Percentiles rank a stretch among this genome's conserved stretches.
phyloP scores from a whole-genome alignment of 2,888 invertebrate species.

The Habrosyne pyritoides region DNA sequence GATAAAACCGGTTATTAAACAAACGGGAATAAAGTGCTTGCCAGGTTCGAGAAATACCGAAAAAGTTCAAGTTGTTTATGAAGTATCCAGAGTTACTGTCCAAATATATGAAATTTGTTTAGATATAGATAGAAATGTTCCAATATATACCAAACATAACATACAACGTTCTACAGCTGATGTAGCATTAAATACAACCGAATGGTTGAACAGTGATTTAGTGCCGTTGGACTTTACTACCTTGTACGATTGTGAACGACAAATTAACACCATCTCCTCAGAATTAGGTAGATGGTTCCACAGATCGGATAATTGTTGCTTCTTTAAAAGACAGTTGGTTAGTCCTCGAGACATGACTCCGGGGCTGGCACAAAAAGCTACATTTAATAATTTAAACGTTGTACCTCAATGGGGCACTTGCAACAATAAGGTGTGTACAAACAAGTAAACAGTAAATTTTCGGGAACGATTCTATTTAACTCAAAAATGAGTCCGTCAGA shows the following conservation, averaged over 20 bases:
- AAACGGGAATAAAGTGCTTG: conserved; percentile 32
- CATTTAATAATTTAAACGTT: conserved; percentile 52
- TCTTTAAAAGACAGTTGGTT: conserved; percentile 50
- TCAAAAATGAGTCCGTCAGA: too few species aligned
- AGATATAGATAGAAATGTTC: conserved; percentile 34
- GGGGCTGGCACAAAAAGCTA: conserved; percentile 47
- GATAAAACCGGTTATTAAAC: conserved; percentile 24
- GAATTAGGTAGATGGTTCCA: conserved; percentile 29
- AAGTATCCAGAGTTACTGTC: conserved; percentile 19
- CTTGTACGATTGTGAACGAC: conserved; percentile 44
- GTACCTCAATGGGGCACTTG: conserved; percentile 56
- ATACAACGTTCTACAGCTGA: conserved; percentile 31
- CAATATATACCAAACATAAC: conserved; percentile 42
- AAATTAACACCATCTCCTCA: conserved; percentile 31
- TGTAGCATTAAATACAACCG: conserved; percentile 11
- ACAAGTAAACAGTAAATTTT: conserved; percentile 5
- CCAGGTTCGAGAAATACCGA: conserved; percentile 29
- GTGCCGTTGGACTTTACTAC: conserved; percentile 34
- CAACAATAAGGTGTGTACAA: not conserved
- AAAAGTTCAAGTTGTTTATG: conserved; percentile 41
- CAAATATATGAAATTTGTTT: conserved; percentile 52
- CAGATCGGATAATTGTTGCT: conserved; percentile 46
- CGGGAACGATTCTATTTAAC: conserved; percentile 45
- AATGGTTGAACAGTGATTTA: conserved; percentile 36
- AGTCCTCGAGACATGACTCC: conserved; percentile 49